Evolutionary conservation across 53 echinoderm and acorn worm species (phyloP).

Genomic region (Patiria pectinifera): DNA sequence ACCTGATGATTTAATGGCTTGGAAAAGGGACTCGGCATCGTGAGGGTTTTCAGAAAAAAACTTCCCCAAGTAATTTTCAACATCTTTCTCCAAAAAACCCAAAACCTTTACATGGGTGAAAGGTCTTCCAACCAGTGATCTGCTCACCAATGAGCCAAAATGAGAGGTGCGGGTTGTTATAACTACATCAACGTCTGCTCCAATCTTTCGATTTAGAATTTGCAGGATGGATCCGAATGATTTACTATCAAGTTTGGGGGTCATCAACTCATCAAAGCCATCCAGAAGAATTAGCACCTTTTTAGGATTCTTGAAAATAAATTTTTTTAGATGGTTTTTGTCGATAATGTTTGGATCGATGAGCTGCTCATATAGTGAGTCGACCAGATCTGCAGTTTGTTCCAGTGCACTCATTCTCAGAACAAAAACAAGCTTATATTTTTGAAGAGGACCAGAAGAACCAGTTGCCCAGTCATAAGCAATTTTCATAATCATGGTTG

Average conservation of each 20-base stretch:
- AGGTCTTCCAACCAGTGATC: background rate
- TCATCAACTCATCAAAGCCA: conserved; percentile 54
- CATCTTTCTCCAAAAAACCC: conserved; percentile 9
- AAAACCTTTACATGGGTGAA: background rate
- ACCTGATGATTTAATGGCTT: background rate
- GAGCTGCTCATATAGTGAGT: conserved; percentile 38
- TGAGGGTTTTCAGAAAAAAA: background rate
- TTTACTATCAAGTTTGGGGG: background rate
- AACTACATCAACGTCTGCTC: background rate
- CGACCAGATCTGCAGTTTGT: conserved; percentile 3
- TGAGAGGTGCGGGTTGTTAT: conserved; percentile 52
- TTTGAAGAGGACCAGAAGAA: background rate
- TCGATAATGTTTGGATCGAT: background rate
- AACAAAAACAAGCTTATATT: conserved; percentile 29
- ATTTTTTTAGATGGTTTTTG: background rate
- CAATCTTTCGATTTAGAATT: background rate
- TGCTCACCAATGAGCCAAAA: background rate
- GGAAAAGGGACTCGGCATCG: background rate
- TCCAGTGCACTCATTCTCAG: conserved; percentile 11
- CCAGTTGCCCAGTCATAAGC: conserved; percentile 35
- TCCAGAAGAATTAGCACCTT: conserved; percentile 52
- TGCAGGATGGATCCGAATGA: conserved; percentile 20
- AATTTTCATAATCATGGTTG: conserved; percentile 36
- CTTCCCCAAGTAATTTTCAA: conserved; percentile 13
- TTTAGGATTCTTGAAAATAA: background rate